A percentile compares a stretch with the other conserved stretches of the same genome.
Conservation (phyloP, 2,797 vertebrate genomes). For the Nyctalus aviator region DNA sequence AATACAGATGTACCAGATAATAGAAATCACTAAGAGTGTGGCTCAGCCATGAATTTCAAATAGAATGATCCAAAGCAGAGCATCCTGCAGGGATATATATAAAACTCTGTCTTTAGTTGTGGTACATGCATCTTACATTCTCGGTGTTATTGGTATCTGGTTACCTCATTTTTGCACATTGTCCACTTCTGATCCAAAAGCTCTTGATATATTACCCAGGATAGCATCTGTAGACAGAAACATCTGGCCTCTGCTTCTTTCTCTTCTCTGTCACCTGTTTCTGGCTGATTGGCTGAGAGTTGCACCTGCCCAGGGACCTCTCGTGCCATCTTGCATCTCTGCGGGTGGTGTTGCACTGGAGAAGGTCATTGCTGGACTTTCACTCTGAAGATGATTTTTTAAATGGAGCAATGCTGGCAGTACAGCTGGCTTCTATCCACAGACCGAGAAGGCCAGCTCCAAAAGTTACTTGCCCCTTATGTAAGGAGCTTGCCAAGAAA, state of each 20-base stretch:
- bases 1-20: background rate
- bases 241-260: background rate
- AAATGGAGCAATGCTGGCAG: background rate
- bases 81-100: background rate
- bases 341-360: background rate
- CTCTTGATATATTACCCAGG: background rate
- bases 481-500: conserved; percentile 28
- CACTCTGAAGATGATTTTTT: background rate
- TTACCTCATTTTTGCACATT: conserved; percentile 43
- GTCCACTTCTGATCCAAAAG: conserved; percentile 8
- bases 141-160: background rate
- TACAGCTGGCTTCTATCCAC: background rate
- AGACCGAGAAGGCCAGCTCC: background rate
- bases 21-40: background rate
- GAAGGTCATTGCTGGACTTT: background rate
- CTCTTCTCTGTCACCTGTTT: conserved; percentile 8
- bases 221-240: background rate
- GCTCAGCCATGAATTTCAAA: background rate
- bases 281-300: background rate
- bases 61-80: background rate
- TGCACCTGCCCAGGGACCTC: background rate
- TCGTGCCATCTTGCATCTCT: background rate
- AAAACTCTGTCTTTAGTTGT: background rate
- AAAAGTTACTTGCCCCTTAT: background rate
- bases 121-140: background rate